Evolutionary conservation across 2,113 vertebrate species (phyloP), one percentile per base, ranked within the genome.

Genomic region (Elephas maximus): DNA sequence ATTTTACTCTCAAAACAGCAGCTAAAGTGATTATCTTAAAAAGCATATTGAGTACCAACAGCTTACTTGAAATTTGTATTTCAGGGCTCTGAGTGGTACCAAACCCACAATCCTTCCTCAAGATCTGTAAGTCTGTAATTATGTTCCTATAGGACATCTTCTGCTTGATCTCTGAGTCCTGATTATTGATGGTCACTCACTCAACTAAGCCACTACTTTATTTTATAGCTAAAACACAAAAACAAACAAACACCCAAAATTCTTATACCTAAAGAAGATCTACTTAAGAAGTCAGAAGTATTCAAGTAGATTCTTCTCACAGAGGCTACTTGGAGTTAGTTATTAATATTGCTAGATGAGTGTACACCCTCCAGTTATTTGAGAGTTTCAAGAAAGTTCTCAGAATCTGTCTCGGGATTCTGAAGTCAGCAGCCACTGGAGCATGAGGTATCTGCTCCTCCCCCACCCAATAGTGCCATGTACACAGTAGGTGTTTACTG

Each of bases 61-160:
- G 18, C n/a, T 81, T 73, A 93, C 37, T 0, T 85, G 33, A 92
- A 82, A 96, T 92, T 80, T 95, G 53, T 84, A 45, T 48, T 92
- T 73, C 2, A 48, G 41, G 74, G 18, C n/a, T 90, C 33, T 88
- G 65, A 96, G 90, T 57, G 28, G 45, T 60, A 45, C 60, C 67
- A 62, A 85, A 48, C 77, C 1, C 60, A 80, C 21, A 65, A 73
- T 41, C 37, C 81, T 73, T 23, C 51, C 65, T 60, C 7, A 28
- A 53, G 82, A 77, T 11, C 0, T 45, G 18, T 20, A 78, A 4
- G 44, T 45, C 45, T 93, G 11, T 57, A 95, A 44, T 60, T 89
- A 82, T 9, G 26, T 44, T 74, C 26, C 41, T 82, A 74, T 3
- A 33, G 8, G 21, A 63, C 26, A 82, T 69, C 69, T 8, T 69